Evolutionary conservation across 2,797 vertebrate genomes (phyloP).

Genomic region (Pipistrellus kuhlii): DNA sequence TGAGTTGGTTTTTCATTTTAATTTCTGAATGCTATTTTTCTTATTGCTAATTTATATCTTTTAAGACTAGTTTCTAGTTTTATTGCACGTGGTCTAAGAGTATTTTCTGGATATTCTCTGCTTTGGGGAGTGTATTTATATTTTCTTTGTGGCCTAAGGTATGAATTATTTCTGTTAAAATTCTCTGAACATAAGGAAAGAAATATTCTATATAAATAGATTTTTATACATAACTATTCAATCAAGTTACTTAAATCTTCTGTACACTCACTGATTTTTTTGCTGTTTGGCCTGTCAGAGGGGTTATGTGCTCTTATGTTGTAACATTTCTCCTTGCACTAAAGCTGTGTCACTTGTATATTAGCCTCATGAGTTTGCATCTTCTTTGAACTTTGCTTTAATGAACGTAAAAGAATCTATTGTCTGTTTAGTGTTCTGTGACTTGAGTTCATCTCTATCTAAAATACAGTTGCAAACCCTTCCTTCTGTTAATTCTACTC

Average conservation of each 20-base stretch:
- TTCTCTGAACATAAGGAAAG: constrained; percentile 12
- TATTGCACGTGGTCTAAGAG: not conserved
- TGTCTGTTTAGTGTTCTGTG: not conserved
- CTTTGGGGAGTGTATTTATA: constrained; percentile 6
- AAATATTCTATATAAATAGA: constrained; percentile 9
- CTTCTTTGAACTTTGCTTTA: constrained; percentile 39
- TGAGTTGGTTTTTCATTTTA: constrained; percentile 41
- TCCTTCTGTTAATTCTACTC: not conserved
- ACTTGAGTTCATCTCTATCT: constrained; percentile 33
- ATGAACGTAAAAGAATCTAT: not conserved
- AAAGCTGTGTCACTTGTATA: not conserved
- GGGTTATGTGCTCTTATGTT: not conserved
- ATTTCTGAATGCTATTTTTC: constrained; percentile 26
- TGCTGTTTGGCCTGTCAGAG: constrained; percentile 6
- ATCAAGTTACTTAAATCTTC: not conserved
- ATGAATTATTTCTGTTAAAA: constrained; percentile 41
- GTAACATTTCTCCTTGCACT: not conserved
- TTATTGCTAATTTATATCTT: not conserved
- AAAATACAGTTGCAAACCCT: not conserved
- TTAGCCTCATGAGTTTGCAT: not conserved
- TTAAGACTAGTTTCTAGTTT: constrained; percentile 36
- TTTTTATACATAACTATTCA: constrained; percentile 18
- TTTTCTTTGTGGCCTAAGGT: not conserved
- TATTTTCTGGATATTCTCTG: constrained; percentile 21
- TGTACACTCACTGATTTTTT: not conserved